These are phyloP conservation scores for Diphyllodes magnificus DNA, from an alignment of 2,113 vertebrate species.

Conservation along the genomic window DNA sequence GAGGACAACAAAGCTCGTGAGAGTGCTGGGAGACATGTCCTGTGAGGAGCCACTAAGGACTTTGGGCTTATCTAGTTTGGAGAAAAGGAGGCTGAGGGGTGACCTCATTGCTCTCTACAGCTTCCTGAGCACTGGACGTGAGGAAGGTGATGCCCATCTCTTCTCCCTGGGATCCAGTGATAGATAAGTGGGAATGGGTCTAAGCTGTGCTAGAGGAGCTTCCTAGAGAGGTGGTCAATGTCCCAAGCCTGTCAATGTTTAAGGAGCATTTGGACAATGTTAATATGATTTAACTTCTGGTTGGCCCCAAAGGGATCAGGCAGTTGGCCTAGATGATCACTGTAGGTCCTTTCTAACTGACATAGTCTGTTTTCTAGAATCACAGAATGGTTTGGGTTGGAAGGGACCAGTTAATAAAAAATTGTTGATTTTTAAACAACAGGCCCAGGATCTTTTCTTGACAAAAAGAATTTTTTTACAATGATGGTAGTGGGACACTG, in stretches of 20 bases:
- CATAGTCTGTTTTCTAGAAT: not conserved
- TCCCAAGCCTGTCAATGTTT: not conserved
- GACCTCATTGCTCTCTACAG: not conserved
- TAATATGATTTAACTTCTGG: not conserved
- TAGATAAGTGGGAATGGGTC: not conserved
- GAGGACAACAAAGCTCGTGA: not conserved
- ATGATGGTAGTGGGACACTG: not conserved
- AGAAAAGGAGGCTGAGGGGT: not conserved
- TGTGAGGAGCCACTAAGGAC: not conserved
- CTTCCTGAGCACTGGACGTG: not conserved
- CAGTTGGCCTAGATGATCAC: not conserved
- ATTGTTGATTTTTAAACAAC: not conserved
- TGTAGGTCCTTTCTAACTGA: not conserved
- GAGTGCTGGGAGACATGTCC: rapidly evolving
- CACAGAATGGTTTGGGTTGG: not conserved
- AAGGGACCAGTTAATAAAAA: not conserved
- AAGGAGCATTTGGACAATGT: not conserved
- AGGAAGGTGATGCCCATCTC: not conserved
- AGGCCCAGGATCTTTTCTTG: not conserved
- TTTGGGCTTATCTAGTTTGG: not conserved
- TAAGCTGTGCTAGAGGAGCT: not conserved
- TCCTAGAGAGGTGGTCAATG: not conserved
- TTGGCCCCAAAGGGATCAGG: not conserved
- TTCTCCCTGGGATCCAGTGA: not conserved
- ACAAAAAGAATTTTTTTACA: not conserved